A percentile compares a stretch with the other conserved stretches of the same genome.
These are phyloP conservation scores for Sturmia bella DNA, from an alignment of 2,888 invertebrate species.

Conservation along the genomic window DNA sequence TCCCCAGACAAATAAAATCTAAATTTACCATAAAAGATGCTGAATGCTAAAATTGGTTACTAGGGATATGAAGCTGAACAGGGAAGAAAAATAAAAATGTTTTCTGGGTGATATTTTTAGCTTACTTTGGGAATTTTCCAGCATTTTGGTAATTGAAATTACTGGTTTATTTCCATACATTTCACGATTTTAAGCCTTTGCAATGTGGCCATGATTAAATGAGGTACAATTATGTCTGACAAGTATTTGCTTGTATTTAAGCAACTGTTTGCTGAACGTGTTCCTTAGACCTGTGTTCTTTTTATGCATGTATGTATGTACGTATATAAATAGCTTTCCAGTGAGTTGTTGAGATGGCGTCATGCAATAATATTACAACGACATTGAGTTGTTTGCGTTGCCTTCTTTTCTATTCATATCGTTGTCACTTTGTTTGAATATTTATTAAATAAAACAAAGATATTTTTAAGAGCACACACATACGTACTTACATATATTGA, in stretches of 20 bases:
- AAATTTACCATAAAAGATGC: too few species aligned
- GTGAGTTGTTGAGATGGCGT: slow-evolving; percentile 28
- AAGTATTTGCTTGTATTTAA: neutral
- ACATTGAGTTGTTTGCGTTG: slow-evolving; percentile 44
- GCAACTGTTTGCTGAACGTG: neutral
- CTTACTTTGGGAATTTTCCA: too few species aligned
- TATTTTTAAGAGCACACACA: neutral
- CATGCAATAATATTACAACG: slow-evolving; percentile 59
- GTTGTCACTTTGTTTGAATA: slow-evolving; percentile 12
- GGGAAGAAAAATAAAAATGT: too few species aligned
- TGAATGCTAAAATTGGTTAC: too few species aligned
- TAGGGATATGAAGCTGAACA: too few species aligned
- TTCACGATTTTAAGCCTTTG: neutral
- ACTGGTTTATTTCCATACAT: too few species aligned
- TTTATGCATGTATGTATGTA: neutral
- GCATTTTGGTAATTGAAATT: too few species aligned
- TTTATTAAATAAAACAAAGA: slow-evolving; percentile 26
- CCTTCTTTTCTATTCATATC: slow-evolving; percentile 6
- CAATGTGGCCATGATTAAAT: neutral
- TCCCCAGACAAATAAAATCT: too few species aligned
- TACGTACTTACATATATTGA: neutral
- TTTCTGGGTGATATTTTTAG: too few species aligned
- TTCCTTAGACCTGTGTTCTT: slow-evolving; percentile 11
- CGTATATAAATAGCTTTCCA: too few species aligned
- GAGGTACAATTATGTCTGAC: neutral